Evolutionary conservation across 2,888 invertebrate genomes (phyloP), one percentile per base, ranked within the genome.

Genomic region (Sminthurinus aureus): DNA sequence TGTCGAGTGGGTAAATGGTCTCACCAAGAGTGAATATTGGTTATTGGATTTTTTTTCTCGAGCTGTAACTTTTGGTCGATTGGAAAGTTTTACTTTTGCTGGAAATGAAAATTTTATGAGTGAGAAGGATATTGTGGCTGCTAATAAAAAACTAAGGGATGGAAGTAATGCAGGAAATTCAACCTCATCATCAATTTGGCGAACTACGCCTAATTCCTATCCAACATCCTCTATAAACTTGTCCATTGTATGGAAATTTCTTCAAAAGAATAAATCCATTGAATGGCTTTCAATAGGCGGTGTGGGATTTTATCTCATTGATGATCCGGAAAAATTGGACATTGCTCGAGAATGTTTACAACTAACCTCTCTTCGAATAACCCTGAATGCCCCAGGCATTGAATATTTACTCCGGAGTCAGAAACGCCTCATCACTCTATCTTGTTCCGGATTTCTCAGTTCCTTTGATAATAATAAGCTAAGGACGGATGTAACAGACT

Each of bases 281-380:
- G 24, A 67, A 15, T 75, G 38, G 50, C 3, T 77, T 15, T 77
- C 82, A n/a, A 50, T 82, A 6, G 82, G 82, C 26, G 82, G 82
- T 24, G n/a, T 82, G 3, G 82, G 82, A 11, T 82, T 82, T 38
- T 77, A n/a, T 26, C 38, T 82, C 50, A 50, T 76, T n/a, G n/a
- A n/a, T n/a, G n/a, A n/a, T n/a, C n/a, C n/a, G n/a, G n/a, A n/a
- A n/a, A n/a, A n/a, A n/a, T n/a, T n/a, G n/a, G n/a, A n/a, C n/a
- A n/a, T n/a, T n/a, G n/a, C n/a, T n/a, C n/a, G n/a, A n/a, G n/a
- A n/a, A n/a, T n/a, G n/a, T n/a, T n/a, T n/a, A n/a, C n/a, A n/a
- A n/a, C n/a, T n/a, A n/a, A n/a, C n/a, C n/a, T n/a, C n/a, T n/a
- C 69, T 69, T n/a, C 11, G 69, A 1, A 50, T 82, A 3, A 64